Conservation (phyloP, 1,140 invertebrate genomes). For the Riptortus pedestris region DNA sequence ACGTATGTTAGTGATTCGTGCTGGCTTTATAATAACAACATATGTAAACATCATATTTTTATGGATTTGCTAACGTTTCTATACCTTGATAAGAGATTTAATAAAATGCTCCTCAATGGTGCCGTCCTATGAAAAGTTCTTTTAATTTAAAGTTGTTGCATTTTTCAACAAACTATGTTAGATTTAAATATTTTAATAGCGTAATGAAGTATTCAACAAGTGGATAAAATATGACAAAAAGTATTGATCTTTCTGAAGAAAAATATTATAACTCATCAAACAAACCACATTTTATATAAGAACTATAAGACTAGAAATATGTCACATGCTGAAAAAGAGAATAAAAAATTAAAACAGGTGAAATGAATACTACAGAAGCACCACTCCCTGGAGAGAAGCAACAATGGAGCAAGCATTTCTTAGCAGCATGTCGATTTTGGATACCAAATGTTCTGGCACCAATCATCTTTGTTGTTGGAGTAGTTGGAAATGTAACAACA, state of each 20-base stretch:
- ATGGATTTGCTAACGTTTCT: neutral
- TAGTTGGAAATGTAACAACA: constrained; percentile 59
- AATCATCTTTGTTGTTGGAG: constrained; percentile 54
- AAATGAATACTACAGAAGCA: neutral
- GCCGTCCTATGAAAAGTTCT: no score
- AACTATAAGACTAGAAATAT: neutral
- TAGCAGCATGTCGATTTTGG: constrained; percentile 42
- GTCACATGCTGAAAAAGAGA: neutral
- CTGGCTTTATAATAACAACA: constrained; percentile 2
- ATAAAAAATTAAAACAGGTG: neutral
- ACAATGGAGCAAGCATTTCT: neutral
- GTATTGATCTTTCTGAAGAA: neutral
- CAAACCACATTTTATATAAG: neutral
- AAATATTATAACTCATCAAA: neutral
- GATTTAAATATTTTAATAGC: neutral
- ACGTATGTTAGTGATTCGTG: neutral
- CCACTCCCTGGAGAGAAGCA: neutral
- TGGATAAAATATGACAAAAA: neutral
- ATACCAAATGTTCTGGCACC: constrained; percentile 57
- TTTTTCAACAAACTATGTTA: neutral
- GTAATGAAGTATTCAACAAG: neutral
- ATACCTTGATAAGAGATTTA: neutral
- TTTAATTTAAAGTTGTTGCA: neutral
- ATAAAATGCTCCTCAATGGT: no score
- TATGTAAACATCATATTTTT: neutral